Percentiles rank a stretch among this genome's conserved stretches.
phyloP scores from a whole-genome alignment of 1,140 invertebrate genomes.

The Achroia grisella region DNA sequence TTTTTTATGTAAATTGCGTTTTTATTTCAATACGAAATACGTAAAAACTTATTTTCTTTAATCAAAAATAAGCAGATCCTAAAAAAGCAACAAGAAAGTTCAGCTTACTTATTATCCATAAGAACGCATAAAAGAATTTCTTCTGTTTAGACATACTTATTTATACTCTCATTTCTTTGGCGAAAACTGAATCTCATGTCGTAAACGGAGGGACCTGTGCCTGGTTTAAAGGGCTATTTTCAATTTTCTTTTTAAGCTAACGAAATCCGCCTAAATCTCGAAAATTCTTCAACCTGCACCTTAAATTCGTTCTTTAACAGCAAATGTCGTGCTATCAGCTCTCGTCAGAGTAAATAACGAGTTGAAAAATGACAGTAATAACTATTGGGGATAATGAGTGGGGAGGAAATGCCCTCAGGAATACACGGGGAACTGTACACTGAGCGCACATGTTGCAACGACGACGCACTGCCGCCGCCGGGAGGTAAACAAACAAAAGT shows the following conservation, averaged over 20 bases:
- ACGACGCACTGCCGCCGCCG: conserved; percentile 21
- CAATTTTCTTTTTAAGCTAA: conserved; percentile 52
- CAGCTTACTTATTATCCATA: too few relatives aligned
- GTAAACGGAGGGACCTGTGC: conserved; percentile 14
- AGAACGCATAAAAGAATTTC: too few relatives aligned
- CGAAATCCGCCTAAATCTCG: conserved; percentile 43
- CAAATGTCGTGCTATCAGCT: conserved; percentile 68
- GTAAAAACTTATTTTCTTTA: too few relatives aligned
- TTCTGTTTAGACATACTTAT: conserved; percentile 6
- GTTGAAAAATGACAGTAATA: conserved; percentile 73
- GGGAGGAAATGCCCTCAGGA: conserved; percentile 62
- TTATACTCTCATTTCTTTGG: conserved; percentile 9
- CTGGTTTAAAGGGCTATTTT: conserved; percentile 44
- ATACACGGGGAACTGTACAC: conserved; percentile 49
- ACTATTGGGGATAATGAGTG: conserved; percentile 69
- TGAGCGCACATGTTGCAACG: conserved; percentile 51
- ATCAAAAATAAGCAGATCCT: too few relatives aligned
- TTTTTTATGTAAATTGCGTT: too few relatives aligned
- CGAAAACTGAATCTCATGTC: conserved; percentile 11
- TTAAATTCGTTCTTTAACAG: conserved; percentile 48
- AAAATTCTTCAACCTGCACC: conserved; percentile 58
- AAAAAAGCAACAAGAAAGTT: too few relatives aligned
- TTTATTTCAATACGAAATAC: too few relatives aligned
- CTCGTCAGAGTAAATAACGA: conserved; percentile 70
- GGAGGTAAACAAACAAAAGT: conserved; percentile 41